phyloP scores from a whole-genome alignment of 1,140 invertebrate species.

The Microvelia longipes region DNA sequence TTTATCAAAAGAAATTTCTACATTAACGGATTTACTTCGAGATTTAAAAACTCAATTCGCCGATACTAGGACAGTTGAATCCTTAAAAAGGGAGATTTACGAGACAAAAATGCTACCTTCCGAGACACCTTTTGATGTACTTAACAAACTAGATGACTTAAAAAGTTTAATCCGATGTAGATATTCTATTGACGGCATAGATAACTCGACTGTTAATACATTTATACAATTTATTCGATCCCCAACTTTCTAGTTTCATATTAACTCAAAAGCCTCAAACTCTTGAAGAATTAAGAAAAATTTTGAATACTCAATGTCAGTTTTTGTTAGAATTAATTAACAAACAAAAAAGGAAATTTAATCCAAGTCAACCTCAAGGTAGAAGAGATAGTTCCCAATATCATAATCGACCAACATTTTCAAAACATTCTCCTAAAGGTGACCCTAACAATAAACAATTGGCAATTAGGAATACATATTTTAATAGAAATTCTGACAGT shows the following conservation, averaged over 20 bases:
- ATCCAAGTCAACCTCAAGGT: background rate
- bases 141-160: background rate
- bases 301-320: background rate
- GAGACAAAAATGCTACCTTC: background rate
- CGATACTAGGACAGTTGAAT: background rate
- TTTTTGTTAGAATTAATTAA: slow-evolving; percentile 2
- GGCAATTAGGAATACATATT: background rate
- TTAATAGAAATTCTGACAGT: no score
- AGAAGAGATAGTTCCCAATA: background rate
- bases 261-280: background rate
- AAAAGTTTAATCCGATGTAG: background rate
- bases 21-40: background rate
- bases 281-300: background rate
- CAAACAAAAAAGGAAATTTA: background rate
- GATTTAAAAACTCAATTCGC: background rate
- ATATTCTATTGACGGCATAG: background rate
- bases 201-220: background rate
- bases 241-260: background rate
- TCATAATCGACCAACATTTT: background rate
- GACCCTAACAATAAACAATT: background rate
- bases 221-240: background rate
- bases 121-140: background rate
- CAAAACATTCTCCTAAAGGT: background rate
- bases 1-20: background rate
- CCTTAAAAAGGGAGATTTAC: background rate